Conservation (phyloP, 2,113 vertebrate genomes). For the Pluvianellus socialis region DNA sequence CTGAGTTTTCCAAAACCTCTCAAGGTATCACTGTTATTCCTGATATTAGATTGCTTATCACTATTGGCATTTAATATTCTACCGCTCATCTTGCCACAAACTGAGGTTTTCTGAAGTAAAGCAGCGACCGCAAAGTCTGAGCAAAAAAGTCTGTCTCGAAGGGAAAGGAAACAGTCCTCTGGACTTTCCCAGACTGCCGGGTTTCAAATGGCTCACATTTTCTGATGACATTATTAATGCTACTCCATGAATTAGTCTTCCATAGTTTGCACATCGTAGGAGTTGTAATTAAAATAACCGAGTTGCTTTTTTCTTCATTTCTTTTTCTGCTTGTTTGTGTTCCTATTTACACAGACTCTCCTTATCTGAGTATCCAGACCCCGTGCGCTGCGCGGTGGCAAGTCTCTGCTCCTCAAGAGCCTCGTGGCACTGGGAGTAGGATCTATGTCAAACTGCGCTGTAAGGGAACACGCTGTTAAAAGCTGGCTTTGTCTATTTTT, state of each 20-base stretch:
- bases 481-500: slow-evolving; percentile 25
- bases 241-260: neutral
- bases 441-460: neutral
- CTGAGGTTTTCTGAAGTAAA: neutral
- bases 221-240: neutral
- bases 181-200: neutral
- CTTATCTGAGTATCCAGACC: neutral
- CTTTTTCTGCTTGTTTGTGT: neutral
- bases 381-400: fast-evolving
- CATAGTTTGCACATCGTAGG: neutral
- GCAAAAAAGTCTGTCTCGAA: neutral
- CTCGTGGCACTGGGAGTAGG: neutral
- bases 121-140: neutral
- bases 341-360: neutral
- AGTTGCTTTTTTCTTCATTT: neutral
- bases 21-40: neutral
- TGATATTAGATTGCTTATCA: neutral
- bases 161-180: neutral
- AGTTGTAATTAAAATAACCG: neutral
- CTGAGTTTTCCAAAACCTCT: neutral
- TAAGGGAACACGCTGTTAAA: slow-evolving; percentile 26
- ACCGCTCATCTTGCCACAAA: neutral
- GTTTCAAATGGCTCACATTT: neutral
- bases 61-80: neutral
- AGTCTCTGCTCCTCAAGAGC: neutral